Percentiles rank a stretch among this genome's conserved stretches.
phyloP scores from a whole-genome alignment of 2,888 invertebrate species.

The Drosophila histrio region DNA sequence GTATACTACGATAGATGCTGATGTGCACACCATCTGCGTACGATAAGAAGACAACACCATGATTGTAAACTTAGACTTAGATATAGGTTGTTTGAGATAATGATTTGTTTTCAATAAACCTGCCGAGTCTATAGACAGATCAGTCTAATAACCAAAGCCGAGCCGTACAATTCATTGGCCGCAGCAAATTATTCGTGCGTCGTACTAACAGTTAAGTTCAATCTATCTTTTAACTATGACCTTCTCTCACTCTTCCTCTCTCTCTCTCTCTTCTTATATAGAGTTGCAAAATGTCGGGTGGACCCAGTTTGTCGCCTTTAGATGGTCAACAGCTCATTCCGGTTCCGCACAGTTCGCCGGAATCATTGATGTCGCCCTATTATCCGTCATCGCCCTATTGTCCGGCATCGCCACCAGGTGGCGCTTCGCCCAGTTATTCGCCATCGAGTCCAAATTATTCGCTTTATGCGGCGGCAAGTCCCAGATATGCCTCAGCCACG shows the following conservation, averaged over 20 bases:
- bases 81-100: no score
- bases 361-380: slow-evolving; percentile 93
- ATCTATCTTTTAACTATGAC: no score
- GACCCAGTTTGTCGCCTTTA: slow-evolving; percentile 98
- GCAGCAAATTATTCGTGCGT: no score
- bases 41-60: no score
- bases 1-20: no score
- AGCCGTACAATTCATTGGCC: no score
- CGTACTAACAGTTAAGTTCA: no score
- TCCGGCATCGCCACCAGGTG: slow-evolving; percentile 87
- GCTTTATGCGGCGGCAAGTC: slow-evolving; percentile 89
- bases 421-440: slow-evolving; percentile 90
- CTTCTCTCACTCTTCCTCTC: slow-evolving; percentile 6
- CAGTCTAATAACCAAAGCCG: no score
- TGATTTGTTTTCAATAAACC: no score
- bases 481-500: slow-evolving; percentile 90
- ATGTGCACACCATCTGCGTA: no score
- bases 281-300: slow-evolving; percentile 98
- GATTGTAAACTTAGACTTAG: no score
- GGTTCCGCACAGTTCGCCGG: slow-evolving; percentile 93
- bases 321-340: slow-evolving; percentile 91
- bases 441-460: slow-evolving; percentile 92
- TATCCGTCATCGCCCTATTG: slow-evolving; percentile 90
- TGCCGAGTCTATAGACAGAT: no score
- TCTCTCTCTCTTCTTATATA: slow-evolving; percentile 82